These are phyloP conservation scores for Colletes latitarsis DNA, from an alignment of 1,140 invertebrate species.

Conservation along the genomic window DNA sequence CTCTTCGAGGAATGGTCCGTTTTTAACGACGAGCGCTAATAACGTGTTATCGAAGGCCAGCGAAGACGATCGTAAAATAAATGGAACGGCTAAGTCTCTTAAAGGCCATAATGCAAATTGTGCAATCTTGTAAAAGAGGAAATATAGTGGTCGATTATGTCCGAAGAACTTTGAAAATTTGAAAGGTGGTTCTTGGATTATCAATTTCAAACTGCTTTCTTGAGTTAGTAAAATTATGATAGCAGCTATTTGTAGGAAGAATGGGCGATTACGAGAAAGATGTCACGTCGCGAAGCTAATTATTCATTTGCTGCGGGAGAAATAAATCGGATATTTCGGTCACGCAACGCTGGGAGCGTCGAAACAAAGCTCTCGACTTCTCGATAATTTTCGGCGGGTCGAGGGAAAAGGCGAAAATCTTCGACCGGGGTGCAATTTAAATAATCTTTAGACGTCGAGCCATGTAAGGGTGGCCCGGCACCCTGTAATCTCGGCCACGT, in stretches of 20 bases:
- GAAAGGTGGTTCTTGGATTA: too few species aligned
- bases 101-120: not conserved
- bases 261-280: not conserved
- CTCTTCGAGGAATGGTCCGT: not conserved
- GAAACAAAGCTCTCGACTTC: constrained; percentile 64
- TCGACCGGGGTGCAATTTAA: constrained; percentile 73
- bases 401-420: constrained; percentile 51
- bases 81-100: constrained; percentile 17
- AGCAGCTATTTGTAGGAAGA: too few species aligned
- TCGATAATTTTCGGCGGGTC: constrained; percentile 61
- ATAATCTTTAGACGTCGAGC: constrained; percentile 72
- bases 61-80: constrained; percentile 17
- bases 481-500: constrained; percentile 80
- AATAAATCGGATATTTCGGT: constrained; percentile 9
- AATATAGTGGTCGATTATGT: too few species aligned
- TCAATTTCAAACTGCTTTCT: too few species aligned
- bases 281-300: not conserved
- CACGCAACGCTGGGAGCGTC: constrained; percentile 42
- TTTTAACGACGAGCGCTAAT: not conserved
- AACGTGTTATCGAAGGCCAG: constrained; percentile 1
- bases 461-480: constrained; percentile 67
- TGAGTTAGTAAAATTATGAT: too few species aligned
- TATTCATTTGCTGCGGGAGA: not conserved
- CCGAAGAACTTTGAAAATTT: too few species aligned
- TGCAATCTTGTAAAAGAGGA: too few species aligned